phyloP scores from a whole-genome alignment of 2,888 invertebrate species.

The Eugnorisma glareosa region DNA sequence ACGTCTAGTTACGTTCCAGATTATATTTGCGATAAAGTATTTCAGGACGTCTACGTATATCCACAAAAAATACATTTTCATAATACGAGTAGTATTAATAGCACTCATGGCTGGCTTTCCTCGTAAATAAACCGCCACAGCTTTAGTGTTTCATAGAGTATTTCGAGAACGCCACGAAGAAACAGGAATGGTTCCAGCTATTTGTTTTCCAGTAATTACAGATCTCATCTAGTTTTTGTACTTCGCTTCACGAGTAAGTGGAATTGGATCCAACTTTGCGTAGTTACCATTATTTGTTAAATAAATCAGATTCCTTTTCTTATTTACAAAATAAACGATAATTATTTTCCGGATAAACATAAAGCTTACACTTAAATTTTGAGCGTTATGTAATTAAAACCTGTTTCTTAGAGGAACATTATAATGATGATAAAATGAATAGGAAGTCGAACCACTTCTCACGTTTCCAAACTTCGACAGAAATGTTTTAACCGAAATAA shows the following conservation, averaged over 20 bases:
- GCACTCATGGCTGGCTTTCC: not conserved
- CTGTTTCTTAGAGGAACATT: not conserved
- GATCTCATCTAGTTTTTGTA: slow-evolving; percentile 39
- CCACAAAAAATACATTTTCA: not conserved
- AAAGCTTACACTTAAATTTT: not conserved
- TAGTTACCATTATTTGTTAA: slow-evolving; percentile 16
- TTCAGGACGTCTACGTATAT: not conserved
- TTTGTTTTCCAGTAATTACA: slow-evolving; percentile 49
- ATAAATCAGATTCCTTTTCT: slow-evolving; percentile 5
- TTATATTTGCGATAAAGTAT: not conserved
- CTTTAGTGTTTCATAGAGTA: not conserved
- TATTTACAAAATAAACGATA: not conserved
- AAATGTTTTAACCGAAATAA: not conserved
- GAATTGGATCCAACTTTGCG: slow-evolving; percentile 12
- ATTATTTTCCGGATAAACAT: not conserved
- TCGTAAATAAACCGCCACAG: not conserved
- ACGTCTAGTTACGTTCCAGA: not conserved
- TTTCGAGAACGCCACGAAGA: not conserved
- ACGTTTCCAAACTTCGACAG: not conserved
- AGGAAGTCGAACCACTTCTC: not conserved
- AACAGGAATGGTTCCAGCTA: not conserved
- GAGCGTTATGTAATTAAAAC: not conserved
- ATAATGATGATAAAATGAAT: not conserved
- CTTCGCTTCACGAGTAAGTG: not conserved
- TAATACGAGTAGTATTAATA: no score